Evolutionary conservation across 2,888 invertebrate genomes (phyloP).

Genomic region (Stenotaenia linearis): DNA sequence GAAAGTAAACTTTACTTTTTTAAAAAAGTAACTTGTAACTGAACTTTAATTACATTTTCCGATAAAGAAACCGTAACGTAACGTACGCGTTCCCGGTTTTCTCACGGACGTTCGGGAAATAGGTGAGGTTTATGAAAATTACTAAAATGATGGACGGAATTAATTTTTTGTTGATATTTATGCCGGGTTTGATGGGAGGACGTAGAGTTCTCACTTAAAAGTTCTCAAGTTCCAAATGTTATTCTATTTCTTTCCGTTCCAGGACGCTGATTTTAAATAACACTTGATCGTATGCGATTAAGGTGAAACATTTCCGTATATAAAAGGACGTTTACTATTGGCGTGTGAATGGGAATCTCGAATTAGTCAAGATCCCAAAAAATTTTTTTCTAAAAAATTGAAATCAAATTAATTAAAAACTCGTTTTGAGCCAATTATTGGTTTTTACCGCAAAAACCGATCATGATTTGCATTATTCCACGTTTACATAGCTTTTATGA

Average conservation of each 20-base stretch:
- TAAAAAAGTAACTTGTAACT: too few species aligned
- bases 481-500: background rate
- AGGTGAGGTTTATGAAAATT: background rate
- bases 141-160: too few species aligned
- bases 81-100: too few species aligned
- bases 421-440: background rate
- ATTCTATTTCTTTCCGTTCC: constrained; percentile 1
- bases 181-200: background rate
- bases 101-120: too few species aligned
- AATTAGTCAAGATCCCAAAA: background rate
- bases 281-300: constrained; percentile 6
- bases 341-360: background rate
- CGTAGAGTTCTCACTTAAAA: background rate
- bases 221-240: background rate
- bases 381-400: background rate
- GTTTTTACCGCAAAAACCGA: background rate
- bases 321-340: background rate
- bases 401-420: background rate
- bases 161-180: too few species aligned
- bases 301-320: constrained; percentile 20
- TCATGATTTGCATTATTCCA: constrained; percentile 16
- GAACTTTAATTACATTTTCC: too few species aligned
- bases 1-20: too few species aligned
- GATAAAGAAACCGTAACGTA: too few species aligned
- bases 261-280: background rate